Conservation (phyloP, 1,140 invertebrate genomes). For the Lepidotrigona ventralis region DNA sequence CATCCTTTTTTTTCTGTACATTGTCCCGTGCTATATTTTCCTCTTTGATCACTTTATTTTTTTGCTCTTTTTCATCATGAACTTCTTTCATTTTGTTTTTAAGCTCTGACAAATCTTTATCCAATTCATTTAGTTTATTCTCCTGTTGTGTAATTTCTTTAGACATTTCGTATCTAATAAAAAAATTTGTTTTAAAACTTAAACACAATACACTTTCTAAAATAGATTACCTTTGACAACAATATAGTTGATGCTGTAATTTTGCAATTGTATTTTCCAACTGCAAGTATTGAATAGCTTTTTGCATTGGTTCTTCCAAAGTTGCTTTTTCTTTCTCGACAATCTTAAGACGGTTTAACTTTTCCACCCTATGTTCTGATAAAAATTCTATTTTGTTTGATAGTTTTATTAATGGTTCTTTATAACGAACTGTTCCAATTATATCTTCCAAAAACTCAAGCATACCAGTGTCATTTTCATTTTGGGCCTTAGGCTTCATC, state of each 20-base stretch:
- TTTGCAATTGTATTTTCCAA: constrained; percentile 88
- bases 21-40: constrained; percentile 79
- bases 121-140: constrained; percentile 79
- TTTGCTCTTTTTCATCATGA: constrained; percentile 80
- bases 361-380: constrained; percentile 90
- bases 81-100: constrained; percentile 80
- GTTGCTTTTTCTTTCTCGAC: constrained; percentile 95
- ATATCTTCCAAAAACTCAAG: constrained; percentile 99
- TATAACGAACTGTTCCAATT: constrained; percentile 95
- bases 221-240: constrained; percentile 79
- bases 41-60: constrained; percentile 82
- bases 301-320: constrained; percentile 91
- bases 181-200: constrained; percentile 25
- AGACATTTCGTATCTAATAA: constrained; percentile 73
- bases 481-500: constrained; percentile 97
- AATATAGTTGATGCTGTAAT: constrained; percentile 72
- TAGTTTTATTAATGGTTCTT: constrained; percentile 92
- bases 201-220: constrained; percentile 23
- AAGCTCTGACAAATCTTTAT: constrained; percentile 81
- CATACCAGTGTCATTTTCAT: constrained; percentile 95
- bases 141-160: constrained; percentile 79
- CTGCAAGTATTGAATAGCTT: constrained; percentile 91
- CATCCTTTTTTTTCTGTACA: constrained; percentile 74
- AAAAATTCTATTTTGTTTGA: constrained; percentile 88
- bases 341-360: constrained; percentile 92